Evolutionary conservation across 2,888 invertebrate genomes (phyloP).

Genomic region (Ichneumoninae sp.): DNA sequence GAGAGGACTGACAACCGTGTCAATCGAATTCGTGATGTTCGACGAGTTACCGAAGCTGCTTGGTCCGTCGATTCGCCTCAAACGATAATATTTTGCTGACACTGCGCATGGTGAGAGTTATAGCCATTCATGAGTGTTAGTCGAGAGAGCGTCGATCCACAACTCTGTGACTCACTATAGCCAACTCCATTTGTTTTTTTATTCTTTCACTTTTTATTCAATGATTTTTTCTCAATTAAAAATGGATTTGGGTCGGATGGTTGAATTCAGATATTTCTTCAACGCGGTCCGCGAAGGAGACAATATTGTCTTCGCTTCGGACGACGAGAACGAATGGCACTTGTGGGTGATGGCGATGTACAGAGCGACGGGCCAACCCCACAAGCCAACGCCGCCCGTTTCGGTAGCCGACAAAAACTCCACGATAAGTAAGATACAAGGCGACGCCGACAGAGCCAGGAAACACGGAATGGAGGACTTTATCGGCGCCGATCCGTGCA

Average conservation of each 20-base stretch:
- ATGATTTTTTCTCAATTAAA: background rate
- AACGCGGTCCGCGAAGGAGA: slow-evolving; percentile 99
- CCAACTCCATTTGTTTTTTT: background rate
- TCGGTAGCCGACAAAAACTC: slow-evolving; percentile 93
- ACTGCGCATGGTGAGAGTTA: too few species aligned
- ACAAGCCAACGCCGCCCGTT: slow-evolving; percentile 98
- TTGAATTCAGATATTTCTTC: slow-evolving; percentile 92
- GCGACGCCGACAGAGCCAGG: slow-evolving; percentile 97
- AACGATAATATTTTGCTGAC: background rate
- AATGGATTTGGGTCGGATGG: slow-evolving; percentile 13
- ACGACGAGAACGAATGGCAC: slow-evolving; percentile 99
- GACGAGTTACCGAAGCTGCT: slow-evolving; percentile 6
- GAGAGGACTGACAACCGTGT: slow-evolving; percentile 7
- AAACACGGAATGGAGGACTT: slow-evolving; percentile 99
- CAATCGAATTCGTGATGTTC: slow-evolving; percentile 17
- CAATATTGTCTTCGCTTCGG: slow-evolving; percentile 97
- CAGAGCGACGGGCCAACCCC: slow-evolving; percentile 99
- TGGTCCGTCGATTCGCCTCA: background rate
- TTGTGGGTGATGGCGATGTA: slow-evolving; percentile 99
- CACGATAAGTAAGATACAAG: slow-evolving; percentile 94
- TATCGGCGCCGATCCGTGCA: slow-evolving; percentile 99
- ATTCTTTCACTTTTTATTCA: background rate
- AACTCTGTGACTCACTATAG: slow-evolving; percentile 9
- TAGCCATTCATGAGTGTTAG: background rate
- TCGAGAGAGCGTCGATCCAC: background rate